Evolutionary conservation across 2,797 vertebrate species (phyloP).

Genomic region (Pseudochromis fuscus): DNA sequence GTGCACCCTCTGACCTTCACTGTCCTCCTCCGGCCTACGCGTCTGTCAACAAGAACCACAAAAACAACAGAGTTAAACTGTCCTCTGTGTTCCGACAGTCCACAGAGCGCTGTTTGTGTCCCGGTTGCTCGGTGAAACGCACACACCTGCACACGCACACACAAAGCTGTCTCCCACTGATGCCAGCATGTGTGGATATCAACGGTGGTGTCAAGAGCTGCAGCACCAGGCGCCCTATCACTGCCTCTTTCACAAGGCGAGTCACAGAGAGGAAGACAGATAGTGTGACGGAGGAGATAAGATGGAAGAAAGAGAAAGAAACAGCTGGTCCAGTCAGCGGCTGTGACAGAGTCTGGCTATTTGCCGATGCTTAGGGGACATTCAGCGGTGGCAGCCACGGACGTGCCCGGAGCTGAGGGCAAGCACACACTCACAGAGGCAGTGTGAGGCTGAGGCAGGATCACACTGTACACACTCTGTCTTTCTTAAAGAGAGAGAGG

Average conservation of each 20-base stretch:
- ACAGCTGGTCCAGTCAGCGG: constrained; percentile 73
- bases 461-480: constrained; percentile 26
- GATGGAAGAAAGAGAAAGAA: constrained; percentile 62
- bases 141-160: constrained; percentile 20
- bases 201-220: constrained; percentile 56
- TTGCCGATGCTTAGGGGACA: constrained; percentile 61
- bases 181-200: constrained; percentile 50
- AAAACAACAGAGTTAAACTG: constrained; percentile 41
- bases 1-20: constrained; percentile 58
- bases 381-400: constrained; percentile 59
- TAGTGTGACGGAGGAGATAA: constrained; percentile 59
- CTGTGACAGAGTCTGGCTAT: constrained; percentile 62
- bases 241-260: constrained; percentile 51
- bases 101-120: constrained; percentile 44
- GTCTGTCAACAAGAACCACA: constrained; percentile 49
- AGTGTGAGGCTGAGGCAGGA: constrained; percentile 37
- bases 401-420: constrained; percentile 44
- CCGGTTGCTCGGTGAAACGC: constrained; percentile 28
- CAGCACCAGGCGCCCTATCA: constrained; percentile 46
- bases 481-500: constrained; percentile 20
- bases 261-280: constrained; percentile 58
- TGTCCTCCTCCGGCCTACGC: constrained; percentile 49
- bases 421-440: constrained; percentile 43
- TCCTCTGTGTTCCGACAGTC: constrained; percentile 53
- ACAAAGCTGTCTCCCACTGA: constrained; percentile 32